Evolutionary conservation across 2,888 invertebrate genomes (phyloP).

Genomic region (Erebia palarica): DNA sequence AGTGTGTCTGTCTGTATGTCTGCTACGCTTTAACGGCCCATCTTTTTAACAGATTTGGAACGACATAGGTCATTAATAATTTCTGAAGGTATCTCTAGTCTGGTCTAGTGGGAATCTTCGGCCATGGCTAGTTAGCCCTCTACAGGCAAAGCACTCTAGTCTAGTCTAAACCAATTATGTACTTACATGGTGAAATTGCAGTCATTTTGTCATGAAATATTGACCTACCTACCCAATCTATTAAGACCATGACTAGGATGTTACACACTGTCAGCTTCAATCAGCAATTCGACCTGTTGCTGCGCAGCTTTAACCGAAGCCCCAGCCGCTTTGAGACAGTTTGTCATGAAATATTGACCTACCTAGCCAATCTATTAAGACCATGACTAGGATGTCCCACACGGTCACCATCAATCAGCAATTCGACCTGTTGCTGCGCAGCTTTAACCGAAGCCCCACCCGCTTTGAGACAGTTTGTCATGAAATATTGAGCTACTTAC

Average conservation of each 20-base stretch:
- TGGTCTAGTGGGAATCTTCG: no score
- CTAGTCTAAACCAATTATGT: no score
- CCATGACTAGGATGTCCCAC: conserved; percentile 95
- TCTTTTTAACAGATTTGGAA: no score
- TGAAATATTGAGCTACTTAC: not conserved
- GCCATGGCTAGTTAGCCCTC: no score
- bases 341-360: not conserved
- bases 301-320: not conserved
- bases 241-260: conserved; percentile 95
- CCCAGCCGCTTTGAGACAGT: not conserved
- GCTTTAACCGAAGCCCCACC: not conserved
- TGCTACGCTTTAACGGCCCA: no score
- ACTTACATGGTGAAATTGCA: no score
- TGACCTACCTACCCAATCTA: conserved; percentile 82
- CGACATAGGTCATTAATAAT: no score
- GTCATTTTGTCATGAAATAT: not conserved
- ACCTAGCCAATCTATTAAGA: conserved; percentile 88
- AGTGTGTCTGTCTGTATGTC: no score
- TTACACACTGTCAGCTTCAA: conserved; percentile 90
- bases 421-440: not conserved
- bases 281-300: conserved; percentile 62
- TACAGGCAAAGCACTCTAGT: no score
- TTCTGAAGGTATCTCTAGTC: no score
- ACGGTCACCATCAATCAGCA: conserved; percentile 83
- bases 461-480: not conserved